Conservation (phyloP, 2,113 vertebrate species). For the Lagopus leucura region DNA sequence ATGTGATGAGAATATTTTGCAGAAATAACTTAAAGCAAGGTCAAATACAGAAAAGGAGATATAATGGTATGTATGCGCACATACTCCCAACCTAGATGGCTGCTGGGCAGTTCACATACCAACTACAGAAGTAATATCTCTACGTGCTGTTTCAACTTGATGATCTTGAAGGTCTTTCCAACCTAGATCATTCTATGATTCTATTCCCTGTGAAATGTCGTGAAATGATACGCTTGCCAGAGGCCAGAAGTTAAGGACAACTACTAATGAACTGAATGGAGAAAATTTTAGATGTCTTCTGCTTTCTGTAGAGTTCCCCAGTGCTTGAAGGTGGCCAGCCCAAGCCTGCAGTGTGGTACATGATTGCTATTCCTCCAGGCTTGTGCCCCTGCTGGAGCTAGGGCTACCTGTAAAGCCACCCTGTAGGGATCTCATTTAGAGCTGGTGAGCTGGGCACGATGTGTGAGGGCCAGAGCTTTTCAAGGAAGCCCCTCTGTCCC, state of each 20-base stretch:
- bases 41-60: neutral
- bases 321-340: neutral
- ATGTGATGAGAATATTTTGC: neutral
- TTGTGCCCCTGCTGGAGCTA: neutral
- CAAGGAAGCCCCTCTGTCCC: neutral
- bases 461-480: neutral
- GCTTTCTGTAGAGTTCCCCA: neutral
- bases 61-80: neutral
- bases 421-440: neutral
- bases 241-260: neutral
- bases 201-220: rapidly evolving
- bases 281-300: neutral
- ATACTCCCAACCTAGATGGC: neutral
- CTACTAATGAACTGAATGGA: neutral
- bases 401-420: neutral
- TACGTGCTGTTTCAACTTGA: neutral
- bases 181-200: neutral
- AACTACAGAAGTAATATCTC: neutral
- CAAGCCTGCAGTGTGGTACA: rapidly evolving
- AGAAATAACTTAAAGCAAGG: neutral
- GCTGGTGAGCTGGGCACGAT: neutral
- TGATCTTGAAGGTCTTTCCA: neutral
- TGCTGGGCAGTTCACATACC: neutral
- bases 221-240: neutral
- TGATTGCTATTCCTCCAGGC: rapidly evolving